Evolutionary conservation across 2,797 vertebrate genomes (phyloP).

Genomic region (Etheostoma perlongum): DNA sequence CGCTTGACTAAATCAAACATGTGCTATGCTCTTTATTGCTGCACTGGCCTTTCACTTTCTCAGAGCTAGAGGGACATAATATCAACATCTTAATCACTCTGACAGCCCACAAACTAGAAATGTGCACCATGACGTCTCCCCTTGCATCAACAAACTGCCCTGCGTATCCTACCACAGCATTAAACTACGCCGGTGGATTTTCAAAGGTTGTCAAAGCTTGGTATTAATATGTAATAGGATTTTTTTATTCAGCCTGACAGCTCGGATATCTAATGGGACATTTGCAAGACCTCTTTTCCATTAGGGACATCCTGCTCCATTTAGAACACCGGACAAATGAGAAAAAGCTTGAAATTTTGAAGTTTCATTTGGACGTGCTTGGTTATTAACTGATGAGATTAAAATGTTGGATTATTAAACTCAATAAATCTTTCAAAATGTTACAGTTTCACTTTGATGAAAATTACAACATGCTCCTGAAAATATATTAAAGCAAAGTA

Average conservation of each 20-base stretch:
- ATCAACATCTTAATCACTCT: slow-evolving; percentile 39
- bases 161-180: neutral
- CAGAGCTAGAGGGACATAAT: slow-evolving; percentile 8
- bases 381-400: neutral
- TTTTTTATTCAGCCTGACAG: slow-evolving; percentile 41
- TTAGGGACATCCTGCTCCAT: slow-evolving; percentile 29
- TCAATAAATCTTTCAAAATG: neutral
- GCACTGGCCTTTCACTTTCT: neutral
- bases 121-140: neutral
- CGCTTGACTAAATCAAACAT: slow-evolving; percentile 18
- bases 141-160: slow-evolving; percentile 15
- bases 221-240: slow-evolving; percentile 28
- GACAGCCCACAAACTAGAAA: slow-evolving; percentile 27
- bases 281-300: slow-evolving; percentile 44
- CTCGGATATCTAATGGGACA: slow-evolving; percentile 34
- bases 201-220: neutral
- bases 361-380: no score
- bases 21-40: slow-evolving; percentile 33
- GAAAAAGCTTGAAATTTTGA: slow-evolving; percentile 1
- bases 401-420: neutral
- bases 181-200: slow-evolving; percentile 10
- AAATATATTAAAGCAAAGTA: no score
- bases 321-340: slow-evolving; percentile 52
- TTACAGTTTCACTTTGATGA: neutral
- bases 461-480: no score